Percentiles rank a stretch among this genome's conserved stretches.
phyloP scores from a whole-genome alignment of 2,888 invertebrate species.

The Abrostola tripartita region DNA sequence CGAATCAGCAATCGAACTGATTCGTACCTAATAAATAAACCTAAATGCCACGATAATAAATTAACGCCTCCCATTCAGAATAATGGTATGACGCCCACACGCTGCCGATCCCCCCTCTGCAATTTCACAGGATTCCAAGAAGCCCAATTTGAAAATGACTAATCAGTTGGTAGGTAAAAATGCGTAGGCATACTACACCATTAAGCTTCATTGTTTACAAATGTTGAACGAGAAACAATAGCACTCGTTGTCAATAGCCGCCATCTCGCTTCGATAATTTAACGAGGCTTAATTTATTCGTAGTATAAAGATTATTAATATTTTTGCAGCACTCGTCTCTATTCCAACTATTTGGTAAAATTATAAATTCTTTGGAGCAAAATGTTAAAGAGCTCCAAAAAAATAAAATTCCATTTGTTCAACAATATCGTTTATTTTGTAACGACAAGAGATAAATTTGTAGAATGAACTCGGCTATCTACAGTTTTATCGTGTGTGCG shows the following conservation, averaged over 20 bases:
- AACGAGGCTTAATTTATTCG: too few species aligned
- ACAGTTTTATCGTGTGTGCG: conserved; percentile 45
- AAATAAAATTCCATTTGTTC: conserved; percentile 19
- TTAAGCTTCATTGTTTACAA: neutral
- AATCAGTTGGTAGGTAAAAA: conserved; percentile 51
- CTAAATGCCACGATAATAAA: conserved; percentile 73
- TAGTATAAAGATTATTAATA: too few species aligned
- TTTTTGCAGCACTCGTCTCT: neutral
- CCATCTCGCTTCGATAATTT: neutral
- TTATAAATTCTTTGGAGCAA: neutral
- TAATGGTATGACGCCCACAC: conserved; percentile 78
- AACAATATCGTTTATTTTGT: conserved; percentile 20
- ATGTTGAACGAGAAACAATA: neutral
- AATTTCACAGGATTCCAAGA: conserved; percentile 76
- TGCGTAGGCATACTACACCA: conserved; percentile 22
- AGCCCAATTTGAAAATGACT: conserved; percentile 63
- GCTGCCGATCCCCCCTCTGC: conserved; percentile 74
- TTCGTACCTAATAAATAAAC: conserved; percentile 60
- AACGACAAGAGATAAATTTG: conserved; percentile 53
- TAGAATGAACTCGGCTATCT: conserved; percentile 48
- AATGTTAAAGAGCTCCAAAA: conserved; percentile 12
- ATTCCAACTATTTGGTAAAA: neutral
- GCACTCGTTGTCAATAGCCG: conserved; percentile 10
- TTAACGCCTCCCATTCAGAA: conserved; percentile 83
- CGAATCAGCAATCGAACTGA: conserved; percentile 49